phyloP scores from a whole-genome alignment of 1,140 invertebrate species.

The Pseudomyrmex concolor region DNA sequence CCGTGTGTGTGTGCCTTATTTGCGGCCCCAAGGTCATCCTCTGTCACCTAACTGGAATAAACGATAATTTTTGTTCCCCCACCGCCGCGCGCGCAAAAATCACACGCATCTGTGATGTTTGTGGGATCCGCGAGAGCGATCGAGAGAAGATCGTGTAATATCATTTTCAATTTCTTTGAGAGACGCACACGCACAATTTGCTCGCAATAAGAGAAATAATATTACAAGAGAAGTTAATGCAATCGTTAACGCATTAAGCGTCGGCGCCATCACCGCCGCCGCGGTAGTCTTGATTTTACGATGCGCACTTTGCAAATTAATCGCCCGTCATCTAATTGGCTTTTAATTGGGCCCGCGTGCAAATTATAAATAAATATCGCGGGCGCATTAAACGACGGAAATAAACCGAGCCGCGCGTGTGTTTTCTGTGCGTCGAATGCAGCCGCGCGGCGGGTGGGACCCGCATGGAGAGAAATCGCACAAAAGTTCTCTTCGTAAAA shows the following conservation, averaged over 20 bases:
- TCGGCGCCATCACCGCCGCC: neutral
- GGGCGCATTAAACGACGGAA: conserved; percentile 34
- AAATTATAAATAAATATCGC: conserved; percentile 47
- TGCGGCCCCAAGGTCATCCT: conserved; percentile 24
- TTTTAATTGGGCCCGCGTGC: conserved; percentile 34
- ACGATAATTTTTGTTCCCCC: neutral
- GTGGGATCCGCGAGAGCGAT: neutral
- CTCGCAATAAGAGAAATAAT: neutral
- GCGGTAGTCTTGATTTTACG: conserved; percentile 40
- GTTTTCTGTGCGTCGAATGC: neutral
- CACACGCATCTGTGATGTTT: neutral
- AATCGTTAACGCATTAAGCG: conserved; percentile 47
- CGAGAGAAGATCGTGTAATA: no score
- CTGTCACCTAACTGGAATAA: conserved; percentile 25
- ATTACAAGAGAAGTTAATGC: conserved; percentile 39
- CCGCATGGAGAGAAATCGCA: conserved; percentile 10
- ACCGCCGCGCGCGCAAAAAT: neutral
- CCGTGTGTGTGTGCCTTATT: conserved; percentile 63
- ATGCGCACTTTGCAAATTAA: conserved; percentile 46
- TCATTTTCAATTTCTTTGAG: conserved; percentile 18
- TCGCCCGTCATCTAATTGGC: conserved; percentile 44
- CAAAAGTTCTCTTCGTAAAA: neutral
- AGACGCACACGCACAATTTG: neutral
- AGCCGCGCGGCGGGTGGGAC: conserved; percentile 12
- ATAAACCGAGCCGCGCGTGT: conserved; percentile 5